Conservation (phyloP, 2,113 vertebrate genomes). For the Oplegnathus fasciatus region DNA sequence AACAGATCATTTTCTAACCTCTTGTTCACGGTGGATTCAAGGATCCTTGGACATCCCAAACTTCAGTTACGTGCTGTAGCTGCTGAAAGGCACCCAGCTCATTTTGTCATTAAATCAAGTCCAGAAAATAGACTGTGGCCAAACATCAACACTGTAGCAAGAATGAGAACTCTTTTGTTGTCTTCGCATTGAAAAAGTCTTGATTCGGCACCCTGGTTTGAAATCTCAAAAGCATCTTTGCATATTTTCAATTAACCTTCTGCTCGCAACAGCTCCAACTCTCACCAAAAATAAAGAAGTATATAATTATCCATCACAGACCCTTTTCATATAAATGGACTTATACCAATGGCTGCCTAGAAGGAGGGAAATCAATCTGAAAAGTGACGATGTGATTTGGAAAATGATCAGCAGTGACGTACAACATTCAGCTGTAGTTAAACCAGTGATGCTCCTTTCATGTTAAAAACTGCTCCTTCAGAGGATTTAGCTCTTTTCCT, state of each 20-base stretch:
- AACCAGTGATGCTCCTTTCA: background rate
- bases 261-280: too few relatives aligned
- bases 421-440: background rate
- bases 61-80: background rate
- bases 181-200: background rate
- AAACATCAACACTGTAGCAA: too few relatives aligned
- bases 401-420: background rate
- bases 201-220: background rate
- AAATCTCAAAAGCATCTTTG: background rate
- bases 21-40: background rate
- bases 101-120: too few relatives aligned
- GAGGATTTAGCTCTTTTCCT: too few relatives aligned
- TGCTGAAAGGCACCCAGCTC: background rate
- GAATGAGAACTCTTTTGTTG: background rate
- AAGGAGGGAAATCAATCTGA: background rate
- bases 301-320: background rate
- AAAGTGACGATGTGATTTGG: background rate
- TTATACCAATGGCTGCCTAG: background rate
- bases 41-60: background rate
- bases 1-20: background rate
- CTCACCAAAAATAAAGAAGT: too few relatives aligned
- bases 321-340: background rate
- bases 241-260: too few relatives aligned
- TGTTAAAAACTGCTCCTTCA: background rate
- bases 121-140: background rate